Evolutionary conservation across 2,113 vertebrate genomes (phyloP).

Genomic region (Hystrix brachyura): DNA sequence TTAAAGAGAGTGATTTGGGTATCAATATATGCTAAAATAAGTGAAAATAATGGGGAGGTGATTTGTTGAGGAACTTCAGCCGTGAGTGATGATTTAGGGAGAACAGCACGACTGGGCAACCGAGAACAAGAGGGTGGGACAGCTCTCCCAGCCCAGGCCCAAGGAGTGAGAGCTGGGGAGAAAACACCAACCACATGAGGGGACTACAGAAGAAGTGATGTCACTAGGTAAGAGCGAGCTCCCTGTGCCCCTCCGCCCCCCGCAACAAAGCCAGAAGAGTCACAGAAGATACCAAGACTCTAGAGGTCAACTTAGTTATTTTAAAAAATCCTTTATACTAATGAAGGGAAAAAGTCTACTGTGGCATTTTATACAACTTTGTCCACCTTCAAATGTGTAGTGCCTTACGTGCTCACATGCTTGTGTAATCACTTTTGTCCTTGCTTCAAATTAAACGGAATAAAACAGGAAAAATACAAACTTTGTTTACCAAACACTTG

Average conservation of each 20-base stretch:
- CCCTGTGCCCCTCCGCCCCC: neutral
- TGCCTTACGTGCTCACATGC: neutral
- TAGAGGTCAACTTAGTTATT: neutral
- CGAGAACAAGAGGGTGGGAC: neutral
- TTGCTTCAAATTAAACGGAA: neutral
- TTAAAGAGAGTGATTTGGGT: neutral
- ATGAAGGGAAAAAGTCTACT: neutral
- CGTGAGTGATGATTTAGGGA: neutral
- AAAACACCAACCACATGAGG: neutral
- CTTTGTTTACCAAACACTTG: neutral
- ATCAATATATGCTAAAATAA: neutral
- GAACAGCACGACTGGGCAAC: no score
- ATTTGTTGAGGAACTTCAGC: neutral
- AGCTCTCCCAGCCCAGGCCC: neutral
- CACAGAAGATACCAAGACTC: neutral
- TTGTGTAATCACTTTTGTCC: neutral
- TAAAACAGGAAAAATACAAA: neutral
- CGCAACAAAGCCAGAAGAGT: neutral
- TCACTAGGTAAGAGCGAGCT: neutral
- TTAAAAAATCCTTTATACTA: neutral
- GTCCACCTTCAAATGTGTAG: neutral
- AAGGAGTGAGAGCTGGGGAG: neutral
- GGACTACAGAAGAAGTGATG: neutral
- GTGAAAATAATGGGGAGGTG: neutral
- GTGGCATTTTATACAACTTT: neutral